Evolutionary conservation across 2,888 invertebrate genomes (phyloP).

Genomic region (Uloborus plumipes): DNA sequence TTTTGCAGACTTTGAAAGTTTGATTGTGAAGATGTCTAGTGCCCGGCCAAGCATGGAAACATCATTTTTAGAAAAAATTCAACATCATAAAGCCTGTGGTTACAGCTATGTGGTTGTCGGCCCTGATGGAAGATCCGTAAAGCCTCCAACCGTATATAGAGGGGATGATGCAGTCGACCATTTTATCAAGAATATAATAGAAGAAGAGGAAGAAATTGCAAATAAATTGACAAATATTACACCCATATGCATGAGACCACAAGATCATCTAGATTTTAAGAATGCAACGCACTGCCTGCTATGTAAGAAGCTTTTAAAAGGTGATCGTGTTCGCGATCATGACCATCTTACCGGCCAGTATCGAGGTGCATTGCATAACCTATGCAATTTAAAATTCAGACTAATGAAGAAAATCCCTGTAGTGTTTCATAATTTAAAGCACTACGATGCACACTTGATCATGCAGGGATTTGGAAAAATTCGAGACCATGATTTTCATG

Average conservation of each 20-base stretch:
- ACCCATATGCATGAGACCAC: neutral
- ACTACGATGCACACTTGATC: constrained; percentile 36
- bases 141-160: constrained; percentile 3
- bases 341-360: constrained; percentile 16
- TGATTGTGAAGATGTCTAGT: neutral
- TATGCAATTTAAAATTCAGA: constrained; percentile 11
- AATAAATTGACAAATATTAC: neutral
- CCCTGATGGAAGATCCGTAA: neutral
- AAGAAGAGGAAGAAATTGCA: no score
- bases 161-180: constrained; percentile 7
- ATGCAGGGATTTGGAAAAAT: constrained; percentile 35
- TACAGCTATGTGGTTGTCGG: constrained; percentile 12
- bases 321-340: constrained; percentile 15
- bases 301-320: neutral
- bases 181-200: neutral
- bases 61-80: constrained; percentile 1
- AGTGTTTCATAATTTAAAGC: constrained; percentile 25
- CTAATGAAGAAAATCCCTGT: constrained; percentile 1
- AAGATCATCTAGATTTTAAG: neutral
- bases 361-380: constrained; percentile 9
- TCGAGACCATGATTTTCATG: constrained; percentile 1
- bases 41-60: neutral
- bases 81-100: constrained; percentile 24
- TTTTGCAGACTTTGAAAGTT: constrained; percentile 25
- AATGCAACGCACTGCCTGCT: neutral